Evolutionary conservation across 2,888 invertebrate genomes (phyloP).

Genomic region (Emmelina monodactyla): DNA sequence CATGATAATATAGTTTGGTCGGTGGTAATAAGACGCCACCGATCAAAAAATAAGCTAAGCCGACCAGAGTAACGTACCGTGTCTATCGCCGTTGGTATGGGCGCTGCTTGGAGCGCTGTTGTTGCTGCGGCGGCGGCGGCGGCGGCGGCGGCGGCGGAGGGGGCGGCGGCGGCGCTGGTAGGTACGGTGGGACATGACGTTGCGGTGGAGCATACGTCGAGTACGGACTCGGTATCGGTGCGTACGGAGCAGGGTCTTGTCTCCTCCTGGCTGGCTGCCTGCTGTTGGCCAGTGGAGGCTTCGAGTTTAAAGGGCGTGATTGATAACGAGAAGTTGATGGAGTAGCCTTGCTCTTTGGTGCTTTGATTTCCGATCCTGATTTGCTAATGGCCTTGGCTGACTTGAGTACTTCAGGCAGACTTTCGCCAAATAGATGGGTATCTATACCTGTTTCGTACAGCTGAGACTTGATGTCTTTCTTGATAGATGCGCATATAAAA

Average conservation of each 20-base stretch:
- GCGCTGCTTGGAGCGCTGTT: constrained; percentile 3
- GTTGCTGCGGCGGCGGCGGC: not conserved
- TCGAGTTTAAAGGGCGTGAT: constrained; percentile 5
- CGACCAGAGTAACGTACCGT: constrained; percentile 11
- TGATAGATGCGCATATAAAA: not conserved
- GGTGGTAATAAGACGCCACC: constrained; percentile 10
- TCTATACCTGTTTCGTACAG: not conserved
- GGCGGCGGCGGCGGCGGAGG: constrained; percentile 2
- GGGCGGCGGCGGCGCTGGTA: not conserved
- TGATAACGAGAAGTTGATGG: not conserved
- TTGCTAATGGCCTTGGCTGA: constrained; percentile 1
- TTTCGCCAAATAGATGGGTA: constrained; percentile 1
- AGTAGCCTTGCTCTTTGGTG: not conserved
- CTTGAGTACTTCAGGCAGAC: not conserved
- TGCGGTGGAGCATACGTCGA: not conserved
- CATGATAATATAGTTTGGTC: constrained; percentile 8
- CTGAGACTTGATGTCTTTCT: constrained; percentile 1
- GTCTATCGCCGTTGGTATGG: constrained; percentile 5
- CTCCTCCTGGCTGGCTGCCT: constrained; percentile 7
- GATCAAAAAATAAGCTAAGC: constrained; percentile 5
- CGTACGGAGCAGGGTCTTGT: constrained; percentile 5
- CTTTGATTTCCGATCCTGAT: not conserved
- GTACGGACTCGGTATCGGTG: not conserved
- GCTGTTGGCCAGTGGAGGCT: constrained; percentile 5
- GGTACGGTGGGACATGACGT: constrained; percentile 1